A percentile compares a stretch with the other conserved stretches of the same genome.
Evolutionary conservation across 2,888 invertebrate genomes (phyloP).

Genomic region (Tuberolachnus salignus): DNA sequence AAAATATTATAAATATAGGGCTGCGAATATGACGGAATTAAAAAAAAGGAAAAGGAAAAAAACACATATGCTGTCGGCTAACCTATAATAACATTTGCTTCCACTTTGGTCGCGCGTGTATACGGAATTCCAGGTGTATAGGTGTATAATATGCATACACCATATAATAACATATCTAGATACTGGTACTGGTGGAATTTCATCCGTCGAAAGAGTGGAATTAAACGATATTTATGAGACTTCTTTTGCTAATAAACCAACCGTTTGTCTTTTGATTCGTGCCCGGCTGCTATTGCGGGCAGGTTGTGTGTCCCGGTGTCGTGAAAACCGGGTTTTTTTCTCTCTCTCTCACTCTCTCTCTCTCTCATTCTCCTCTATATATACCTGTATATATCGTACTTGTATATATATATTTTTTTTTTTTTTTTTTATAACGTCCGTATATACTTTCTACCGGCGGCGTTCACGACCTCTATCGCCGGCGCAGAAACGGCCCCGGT

Average conservation of each 20-base stretch:
- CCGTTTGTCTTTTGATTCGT: conserved; percentile 9
- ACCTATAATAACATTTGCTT: conserved; percentile 12
- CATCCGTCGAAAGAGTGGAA: conserved; percentile 2
- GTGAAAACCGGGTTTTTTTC: conserved; percentile 30
- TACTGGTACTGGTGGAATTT: not conserved
- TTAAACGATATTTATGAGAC: conserved; percentile 12
- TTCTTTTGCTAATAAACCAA: conserved; percentile 3
- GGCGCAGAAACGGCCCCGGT: not conserved
- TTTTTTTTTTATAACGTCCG: not conserved
- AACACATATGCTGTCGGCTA: too few relatives aligned
- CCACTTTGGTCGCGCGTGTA: not conserved
- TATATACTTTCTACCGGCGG: conserved; percentile 30
- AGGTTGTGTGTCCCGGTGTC: not conserved
- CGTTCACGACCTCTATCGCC: conserved; percentile 19
- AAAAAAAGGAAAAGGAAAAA: too few relatives aligned
- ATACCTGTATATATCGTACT: not conserved
- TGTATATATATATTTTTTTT: not conserved
- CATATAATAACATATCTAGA: too few relatives aligned
- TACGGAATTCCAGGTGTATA: too few relatives aligned
- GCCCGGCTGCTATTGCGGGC: not conserved
- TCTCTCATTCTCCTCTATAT: not conserved
- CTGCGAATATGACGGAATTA: too few relatives aligned
- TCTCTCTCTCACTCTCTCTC: too few relatives aligned
- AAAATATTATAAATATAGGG: too few relatives aligned
- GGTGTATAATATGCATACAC: too few relatives aligned